phyloP scores from a whole-genome alignment of 1,140 invertebrate species.

The Lithobius niger region DNA sequence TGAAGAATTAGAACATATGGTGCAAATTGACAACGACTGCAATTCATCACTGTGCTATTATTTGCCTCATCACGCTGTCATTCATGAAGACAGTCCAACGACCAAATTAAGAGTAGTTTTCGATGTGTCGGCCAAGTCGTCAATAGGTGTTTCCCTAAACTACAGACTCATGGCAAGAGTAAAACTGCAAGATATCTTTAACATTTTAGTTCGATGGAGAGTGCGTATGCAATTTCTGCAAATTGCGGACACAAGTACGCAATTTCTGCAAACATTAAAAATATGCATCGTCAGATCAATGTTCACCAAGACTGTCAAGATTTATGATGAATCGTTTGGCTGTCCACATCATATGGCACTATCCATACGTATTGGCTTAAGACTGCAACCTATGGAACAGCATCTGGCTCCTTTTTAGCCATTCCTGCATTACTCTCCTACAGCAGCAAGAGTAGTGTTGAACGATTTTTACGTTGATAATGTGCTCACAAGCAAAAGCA shows the following conservation, averaged over 20 bases:
- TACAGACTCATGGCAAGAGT: constrained; percentile 22
- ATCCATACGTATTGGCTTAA: constrained; percentile 21
- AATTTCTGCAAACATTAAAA: constrained; percentile 27
- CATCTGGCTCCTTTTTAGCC: constrained; percentile 27
- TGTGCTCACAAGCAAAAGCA: constrained; percentile 26
- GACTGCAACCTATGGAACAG: constrained; percentile 30
- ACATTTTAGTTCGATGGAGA: constrained; percentile 20
- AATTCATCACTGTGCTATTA: no score
- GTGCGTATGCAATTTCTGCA: no score
- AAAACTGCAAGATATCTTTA: constrained; percentile 16
- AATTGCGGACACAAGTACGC: constrained; percentile 19
- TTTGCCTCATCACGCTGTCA: constrained; percentile 33
- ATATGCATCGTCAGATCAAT: constrained; percentile 19
- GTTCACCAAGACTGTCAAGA: constrained; percentile 23
- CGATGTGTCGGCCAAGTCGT: constrained; percentile 25
- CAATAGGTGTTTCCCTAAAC: constrained; percentile 24
- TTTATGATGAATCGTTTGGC: constrained; percentile 33
- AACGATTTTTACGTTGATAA: constrained; percentile 30
- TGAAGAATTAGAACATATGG: constrained; percentile 1
- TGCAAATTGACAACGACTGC: neutral
- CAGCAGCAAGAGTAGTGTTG: constrained; percentile 11
- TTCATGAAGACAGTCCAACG: constrained; percentile 19
- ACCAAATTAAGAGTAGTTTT: constrained; percentile 30
- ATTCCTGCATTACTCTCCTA: constrained; percentile 23
- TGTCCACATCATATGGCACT: constrained; percentile 18